Percentiles rank a stretch among this genome's conserved stretches.
Evolutionary conservation across 1,140 invertebrate species (phyloP).

Genomic region (Zelostemma sp.): DNA sequence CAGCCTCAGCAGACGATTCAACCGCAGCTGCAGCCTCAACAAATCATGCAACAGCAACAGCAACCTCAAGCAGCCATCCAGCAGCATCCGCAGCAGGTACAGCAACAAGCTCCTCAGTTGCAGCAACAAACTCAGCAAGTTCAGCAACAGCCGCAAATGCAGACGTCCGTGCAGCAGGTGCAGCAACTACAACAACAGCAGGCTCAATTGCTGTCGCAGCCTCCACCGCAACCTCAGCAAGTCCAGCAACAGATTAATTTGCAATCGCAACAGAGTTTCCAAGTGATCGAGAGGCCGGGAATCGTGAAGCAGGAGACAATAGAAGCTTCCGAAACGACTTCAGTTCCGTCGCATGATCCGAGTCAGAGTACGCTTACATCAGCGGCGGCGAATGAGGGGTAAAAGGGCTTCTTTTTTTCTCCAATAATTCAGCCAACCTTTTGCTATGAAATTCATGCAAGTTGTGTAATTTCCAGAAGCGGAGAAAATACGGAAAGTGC

Average conservation of each 20-base stretch:
- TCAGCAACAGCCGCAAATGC: constrained; percentile 15
- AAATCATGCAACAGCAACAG: constrained; percentile 16
- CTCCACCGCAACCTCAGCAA: constrained; percentile 59
- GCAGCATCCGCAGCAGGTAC: constrained; percentile 52
- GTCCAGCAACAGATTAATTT: constrained; percentile 50
- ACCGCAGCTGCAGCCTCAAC: constrained; percentile 55
- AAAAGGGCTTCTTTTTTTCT: no score
- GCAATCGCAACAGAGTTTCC: background rate
- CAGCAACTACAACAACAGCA: constrained; percentile 45
- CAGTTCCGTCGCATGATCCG: constrained; percentile 27
- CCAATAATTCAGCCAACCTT: no score
- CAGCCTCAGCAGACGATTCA: constrained; percentile 7
- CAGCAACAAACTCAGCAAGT: constrained; percentile 56
- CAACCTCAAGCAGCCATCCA: constrained; percentile 58
- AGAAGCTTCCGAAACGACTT: constrained; percentile 45
- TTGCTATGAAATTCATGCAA: no score
- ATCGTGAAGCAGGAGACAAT: constrained; percentile 58
- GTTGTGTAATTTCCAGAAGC: constrained; percentile 47
- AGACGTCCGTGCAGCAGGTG: no score
- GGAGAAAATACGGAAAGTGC: constrained; percentile 52
- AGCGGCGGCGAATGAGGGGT: no score
- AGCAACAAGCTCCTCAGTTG: constrained; percentile 63
- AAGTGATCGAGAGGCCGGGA: constrained; percentile 22
- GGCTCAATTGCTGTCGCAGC: constrained; percentile 51
- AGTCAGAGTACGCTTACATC: no score